phyloP scores from a whole-genome alignment of 2,888 invertebrate genomes.

The Poecilobothrus nobilitatus region DNA sequence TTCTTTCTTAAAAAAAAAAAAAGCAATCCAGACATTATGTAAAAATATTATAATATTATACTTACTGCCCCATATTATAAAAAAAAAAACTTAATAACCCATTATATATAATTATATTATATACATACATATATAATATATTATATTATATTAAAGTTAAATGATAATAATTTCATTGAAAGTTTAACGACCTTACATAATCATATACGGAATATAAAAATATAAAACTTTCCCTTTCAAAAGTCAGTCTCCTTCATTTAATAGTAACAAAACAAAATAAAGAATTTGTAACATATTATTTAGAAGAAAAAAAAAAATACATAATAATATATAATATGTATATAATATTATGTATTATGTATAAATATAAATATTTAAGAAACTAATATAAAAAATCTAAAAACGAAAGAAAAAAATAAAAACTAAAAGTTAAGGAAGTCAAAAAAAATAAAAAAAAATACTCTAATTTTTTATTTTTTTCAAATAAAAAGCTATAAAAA shows the following conservation, averaged over 20 bases:
- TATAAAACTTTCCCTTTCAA: slow-evolving; percentile 20
- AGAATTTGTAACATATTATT: slow-evolving; percentile 11
- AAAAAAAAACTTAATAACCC: too few relatives aligned
- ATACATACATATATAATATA: background rate
- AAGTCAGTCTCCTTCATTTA: slow-evolving; percentile 10
- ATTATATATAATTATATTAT: too few relatives aligned
- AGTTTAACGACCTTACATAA: slow-evolving; percentile 24
- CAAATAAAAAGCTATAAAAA: background rate
- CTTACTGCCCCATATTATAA: too few relatives aligned
- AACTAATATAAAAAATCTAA: background rate
- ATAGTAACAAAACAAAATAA: slow-evolving; percentile 14
- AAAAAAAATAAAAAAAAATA: background rate
- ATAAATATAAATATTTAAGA: background rate
- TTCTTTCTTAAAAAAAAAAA: too few relatives aligned
- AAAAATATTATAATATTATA: too few relatives aligned
- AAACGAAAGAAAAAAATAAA: background rate
- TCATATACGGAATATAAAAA: background rate
- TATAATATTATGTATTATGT: background rate
- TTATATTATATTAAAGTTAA: slow-evolving; percentile 19
- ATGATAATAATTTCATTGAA: slow-evolving; percentile 26
- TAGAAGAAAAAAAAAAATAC: background rate
- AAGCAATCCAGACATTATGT: too few relatives aligned
- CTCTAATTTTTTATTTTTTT: too few relatives aligned
- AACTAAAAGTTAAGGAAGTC: background rate
- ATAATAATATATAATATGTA: background rate